Evolutionary conservation across 2,113 vertebrate species (phyloP), one percentile per base, ranked within the genome.

Genomic region (Centrocercus urophasianus): DNA sequence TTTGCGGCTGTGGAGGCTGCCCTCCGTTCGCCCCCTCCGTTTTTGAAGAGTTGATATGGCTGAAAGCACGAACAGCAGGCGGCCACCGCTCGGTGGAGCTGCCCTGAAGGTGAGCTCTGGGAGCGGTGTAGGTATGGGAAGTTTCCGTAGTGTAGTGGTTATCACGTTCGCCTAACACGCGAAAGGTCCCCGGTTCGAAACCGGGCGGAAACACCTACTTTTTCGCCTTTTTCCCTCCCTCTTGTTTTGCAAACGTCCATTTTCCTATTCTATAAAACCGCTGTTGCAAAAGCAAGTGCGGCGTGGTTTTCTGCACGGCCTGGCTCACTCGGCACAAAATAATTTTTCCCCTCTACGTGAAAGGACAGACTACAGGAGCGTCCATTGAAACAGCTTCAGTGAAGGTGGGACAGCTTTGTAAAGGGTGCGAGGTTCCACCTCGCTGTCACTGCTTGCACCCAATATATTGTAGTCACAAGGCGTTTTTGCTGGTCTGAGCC

Each of bases 111-210:
- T 11, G 13, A 9, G 10, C 5, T 19, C 10, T 8, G 6, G 32
- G 11, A 70, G 1, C 0, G 0, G 0, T 0, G 0, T 0, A 0
- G 0, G 0, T 8, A 11, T 1, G 8, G 8, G 7, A 0, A 0
- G 96, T 96, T 97, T 97, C 96, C 88, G 96, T 96, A 96, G 96
- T 96, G 96, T 97, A 97, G 96, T 96, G 96, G 96, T 97, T 97
- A 96, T 97, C 96, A 96, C 96, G 82, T 95, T 96, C 95, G 94
- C 96, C 96, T 97, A 95, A 97, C 96, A 93, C 88, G 94, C 91
- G 96, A 97, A 96, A 96, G 94, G 85, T 95, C 82, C 94, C 88
- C 93, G 94, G 93, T 96, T 96, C 85, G 95, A 96, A 96, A 96
- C 96, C 85, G 88, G 96, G 96, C 85, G 93, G 96, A 96, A 97